Conservation (phyloP, 2,888 invertebrate species). For the Lumbricus terrestris region DNA sequence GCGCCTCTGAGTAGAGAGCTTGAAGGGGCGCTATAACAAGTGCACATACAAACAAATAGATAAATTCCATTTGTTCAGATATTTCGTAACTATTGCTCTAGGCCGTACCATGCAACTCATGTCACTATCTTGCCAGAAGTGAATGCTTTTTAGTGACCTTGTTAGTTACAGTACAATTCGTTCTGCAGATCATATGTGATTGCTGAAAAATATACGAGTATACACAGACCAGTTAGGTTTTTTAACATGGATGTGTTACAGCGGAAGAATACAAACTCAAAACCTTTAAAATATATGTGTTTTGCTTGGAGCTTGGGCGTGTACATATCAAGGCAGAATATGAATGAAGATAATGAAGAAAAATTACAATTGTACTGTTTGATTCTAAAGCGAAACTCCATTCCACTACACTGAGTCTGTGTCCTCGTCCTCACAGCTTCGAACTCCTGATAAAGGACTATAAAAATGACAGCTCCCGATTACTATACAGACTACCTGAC, state of each 20-base stretch:
- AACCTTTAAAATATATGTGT: not conserved
- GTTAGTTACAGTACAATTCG: not conserved
- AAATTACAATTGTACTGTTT: not conserved
- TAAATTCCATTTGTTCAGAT: not conserved
- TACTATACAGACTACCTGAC: too few relatives aligned
- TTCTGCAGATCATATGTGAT: not conserved
- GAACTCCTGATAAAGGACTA: too few relatives aligned
- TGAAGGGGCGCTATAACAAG: too few relatives aligned
- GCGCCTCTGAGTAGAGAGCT: too few relatives aligned
- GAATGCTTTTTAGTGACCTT: not conserved
- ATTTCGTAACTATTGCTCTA: not conserved
- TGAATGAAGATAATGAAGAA: not conserved
- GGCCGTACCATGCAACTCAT: not conserved
- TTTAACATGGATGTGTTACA: not conserved
- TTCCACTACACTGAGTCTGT: too few relatives aligned
- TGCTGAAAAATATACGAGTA: not conserved
- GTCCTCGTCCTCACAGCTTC: too few relatives aligned
- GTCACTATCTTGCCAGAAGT: not conserved
- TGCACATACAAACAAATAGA: too few relatives aligned
- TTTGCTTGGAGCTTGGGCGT: not conserved
- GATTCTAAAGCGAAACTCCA: not conserved
- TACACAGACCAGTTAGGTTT: not conserved
- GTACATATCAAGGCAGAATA: not conserved
- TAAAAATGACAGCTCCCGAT: too few relatives aligned
- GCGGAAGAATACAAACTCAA: not conserved